phyloP scores from a whole-genome alignment of 2,888 invertebrate species.

The Nomada ruficornis region DNA sequence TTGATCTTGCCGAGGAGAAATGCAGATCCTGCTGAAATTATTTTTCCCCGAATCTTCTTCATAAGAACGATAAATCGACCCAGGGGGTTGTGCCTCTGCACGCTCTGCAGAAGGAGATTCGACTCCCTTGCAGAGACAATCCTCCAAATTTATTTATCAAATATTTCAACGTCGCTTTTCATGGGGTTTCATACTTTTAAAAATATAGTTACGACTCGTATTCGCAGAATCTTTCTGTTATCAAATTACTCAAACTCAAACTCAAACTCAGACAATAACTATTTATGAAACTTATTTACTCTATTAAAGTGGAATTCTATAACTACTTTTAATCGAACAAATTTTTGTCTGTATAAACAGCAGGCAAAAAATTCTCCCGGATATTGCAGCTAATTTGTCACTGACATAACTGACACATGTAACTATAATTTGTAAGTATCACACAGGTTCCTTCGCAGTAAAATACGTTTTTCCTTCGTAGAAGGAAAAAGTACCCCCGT shows the following conservation, averaged over 20 bases:
- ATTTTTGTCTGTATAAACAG: too few species aligned
- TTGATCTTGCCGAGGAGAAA: background rate
- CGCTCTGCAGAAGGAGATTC: background rate
- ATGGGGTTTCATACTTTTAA: background rate
- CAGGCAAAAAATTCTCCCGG: slow-evolving; percentile 6
- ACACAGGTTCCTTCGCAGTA: slow-evolving; percentile 1
- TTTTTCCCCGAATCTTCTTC: slow-evolving; percentile 31
- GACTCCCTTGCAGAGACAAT: background rate
- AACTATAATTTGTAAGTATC: background rate
- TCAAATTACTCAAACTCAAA: too few species aligned
- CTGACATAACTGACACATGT: background rate
- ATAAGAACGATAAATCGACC: slow-evolving; percentile 32
- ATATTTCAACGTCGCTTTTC: slow-evolving; percentile 20
- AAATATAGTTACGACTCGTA: background rate
- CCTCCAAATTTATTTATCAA: slow-evolving; percentile 17
- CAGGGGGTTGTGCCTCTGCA: background rate
- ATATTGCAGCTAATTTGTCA: slow-evolving; percentile 40
- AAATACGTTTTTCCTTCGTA: slow-evolving; percentile 10
- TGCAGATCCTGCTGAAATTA: slow-evolving; percentile 27
- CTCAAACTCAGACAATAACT: too few species aligned
- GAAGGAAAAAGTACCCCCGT: slow-evolving; percentile 29
- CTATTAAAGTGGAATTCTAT: background rate
- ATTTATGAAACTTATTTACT: too few species aligned
- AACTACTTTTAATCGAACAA: too few species aligned
- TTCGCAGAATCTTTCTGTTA: background rate